Percentiles rank a stretch among this genome's conserved stretches.
Conservation (phyloP, 2,113 vertebrate species). For the Pungitius pungitius region DNA sequence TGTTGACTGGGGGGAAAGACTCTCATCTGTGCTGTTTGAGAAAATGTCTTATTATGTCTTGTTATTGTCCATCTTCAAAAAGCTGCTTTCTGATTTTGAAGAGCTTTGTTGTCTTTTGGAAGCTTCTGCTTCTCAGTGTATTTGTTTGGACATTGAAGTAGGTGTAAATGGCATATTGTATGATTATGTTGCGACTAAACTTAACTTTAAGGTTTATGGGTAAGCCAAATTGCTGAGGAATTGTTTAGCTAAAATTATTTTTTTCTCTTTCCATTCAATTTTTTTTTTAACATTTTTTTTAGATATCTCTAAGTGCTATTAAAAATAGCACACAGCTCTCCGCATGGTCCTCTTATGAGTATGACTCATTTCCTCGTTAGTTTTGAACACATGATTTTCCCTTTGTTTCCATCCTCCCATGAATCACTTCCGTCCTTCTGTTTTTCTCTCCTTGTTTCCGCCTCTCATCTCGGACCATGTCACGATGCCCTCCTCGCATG, state of each 20-base stretch:
- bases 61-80: conserved; percentile 6
- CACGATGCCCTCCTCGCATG: conserved; percentile 56
- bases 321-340: conserved; percentile 7
- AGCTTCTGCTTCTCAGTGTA: neutral
- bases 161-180: neutral
- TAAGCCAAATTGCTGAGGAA: neutral
- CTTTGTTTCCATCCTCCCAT: conserved; percentile 35
- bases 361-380: conserved; percentile 32
- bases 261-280: neutral
- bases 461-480: conserved; percentile 49
- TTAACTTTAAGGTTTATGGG: neutral
- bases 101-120: neutral
- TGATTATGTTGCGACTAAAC: neutral
- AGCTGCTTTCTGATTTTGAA: neutral
- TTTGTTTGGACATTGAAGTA: neutral
- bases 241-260: neutral
- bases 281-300: conserved; percentile 10
- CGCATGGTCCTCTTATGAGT: conserved; percentile 22
- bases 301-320: neutral
- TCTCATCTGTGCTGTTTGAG: conserved; percentile 10
- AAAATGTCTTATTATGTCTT: conserved; percentile 11
- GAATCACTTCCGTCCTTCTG: conserved; percentile 61
- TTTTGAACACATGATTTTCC: conserved; percentile 34
- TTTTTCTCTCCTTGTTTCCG: conserved; percentile 61
- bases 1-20: conserved; percentile 39